phyloP scores from a whole-genome alignment of 2,888 invertebrate species.

The Muschampia plurimacula region DNA sequence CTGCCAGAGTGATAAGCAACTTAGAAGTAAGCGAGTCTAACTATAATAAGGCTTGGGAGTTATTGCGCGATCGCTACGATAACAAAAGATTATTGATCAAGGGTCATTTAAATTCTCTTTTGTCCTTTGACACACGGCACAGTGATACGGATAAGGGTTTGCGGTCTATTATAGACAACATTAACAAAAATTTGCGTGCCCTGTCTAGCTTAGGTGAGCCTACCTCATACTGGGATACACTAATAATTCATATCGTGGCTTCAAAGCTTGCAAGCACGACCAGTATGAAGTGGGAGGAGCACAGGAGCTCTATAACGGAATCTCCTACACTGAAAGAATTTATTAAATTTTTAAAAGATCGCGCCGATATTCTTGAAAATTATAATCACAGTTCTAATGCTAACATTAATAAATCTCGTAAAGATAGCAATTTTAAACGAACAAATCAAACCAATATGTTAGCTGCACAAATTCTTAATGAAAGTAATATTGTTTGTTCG shows the following conservation, averaged over 20 bases:
- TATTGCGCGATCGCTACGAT: slow-evolving; percentile 13
- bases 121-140: not conserved
- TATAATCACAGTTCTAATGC: slow-evolving; percentile 6
- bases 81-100: slow-evolving; percentile 13
- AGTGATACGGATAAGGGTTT: slow-evolving; percentile 10
- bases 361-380: slow-evolving; percentile 20
- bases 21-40: slow-evolving; percentile 6
- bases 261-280: slow-evolving; percentile 11
- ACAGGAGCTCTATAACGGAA: slow-evolving; percentile 1
- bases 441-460: slow-evolving; percentile 3
- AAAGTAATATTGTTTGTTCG: not conserved
- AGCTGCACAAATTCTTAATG: slow-evolving; percentile 5
- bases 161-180: slow-evolving; percentile 17
- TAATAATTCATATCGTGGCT: slow-evolving; percentile 16
- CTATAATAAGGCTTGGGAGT: slow-evolving; percentile 16
- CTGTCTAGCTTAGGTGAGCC: slow-evolving; percentile 6
- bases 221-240: slow-evolving; percentile 12
- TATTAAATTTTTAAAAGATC: slow-evolving; percentile 18
- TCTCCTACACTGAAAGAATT: slow-evolving; percentile 16
- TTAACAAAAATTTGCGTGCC: slow-evolving; percentile 23
- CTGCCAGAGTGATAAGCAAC: slow-evolving; percentile 11
- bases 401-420: not conserved
- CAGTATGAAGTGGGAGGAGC: slow-evolving; percentile 18
- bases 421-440: not conserved
- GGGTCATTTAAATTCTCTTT: slow-evolving; percentile 10